Conservation (phyloP, 1,140 invertebrate species). For the Patella vulgata region DNA sequence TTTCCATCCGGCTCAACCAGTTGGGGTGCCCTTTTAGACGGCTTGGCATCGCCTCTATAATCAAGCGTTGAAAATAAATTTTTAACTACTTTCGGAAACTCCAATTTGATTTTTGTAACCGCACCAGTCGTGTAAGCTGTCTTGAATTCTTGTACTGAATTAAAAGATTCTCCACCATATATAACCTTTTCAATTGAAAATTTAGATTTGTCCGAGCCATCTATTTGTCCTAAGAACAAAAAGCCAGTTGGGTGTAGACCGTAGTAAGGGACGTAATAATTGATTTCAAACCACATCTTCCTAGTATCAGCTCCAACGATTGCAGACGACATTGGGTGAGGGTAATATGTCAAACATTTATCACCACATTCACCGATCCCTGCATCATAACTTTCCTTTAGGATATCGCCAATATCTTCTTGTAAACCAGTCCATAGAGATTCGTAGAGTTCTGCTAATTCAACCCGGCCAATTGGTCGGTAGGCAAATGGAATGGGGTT, state of each 20-base stretch:
- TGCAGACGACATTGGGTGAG: constrained; percentile 26
- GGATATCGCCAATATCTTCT: constrained; percentile 12
- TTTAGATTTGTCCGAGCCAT: constrained; percentile 11
- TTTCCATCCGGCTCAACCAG: constrained; percentile 37
- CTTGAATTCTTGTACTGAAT: constrained; percentile 25
- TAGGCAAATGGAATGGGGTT: constrained; percentile 1
- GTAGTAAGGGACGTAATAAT: constrained; percentile 26
- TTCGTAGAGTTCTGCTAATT: background rate
- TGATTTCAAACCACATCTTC: constrained; percentile 33
- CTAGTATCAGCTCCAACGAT: constrained; percentile 20
- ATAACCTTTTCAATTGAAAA: constrained; percentile 28
- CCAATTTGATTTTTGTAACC: constrained; percentile 36
- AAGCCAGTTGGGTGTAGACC: constrained; percentile 35
- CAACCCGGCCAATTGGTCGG: constrained; percentile 2
- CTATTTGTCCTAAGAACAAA: constrained; percentile 29
- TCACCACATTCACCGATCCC: constrained; percentile 34
- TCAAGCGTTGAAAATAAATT: constrained; percentile 33
- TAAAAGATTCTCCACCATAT: constrained; percentile 38
- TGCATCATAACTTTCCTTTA: constrained; percentile 45
- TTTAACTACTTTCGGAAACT: constrained; percentile 23
- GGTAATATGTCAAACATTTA: constrained; percentile 28
- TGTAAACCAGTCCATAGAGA: background rate
- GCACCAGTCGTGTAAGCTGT: constrained; percentile 28
- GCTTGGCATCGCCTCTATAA: constrained; percentile 29
- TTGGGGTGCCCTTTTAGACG: constrained; percentile 14